These are phyloP conservation scores for Trichonephila clavata DNA, from an alignment of 1,140 invertebrate genomes.

Conservation along the genomic window DNA sequence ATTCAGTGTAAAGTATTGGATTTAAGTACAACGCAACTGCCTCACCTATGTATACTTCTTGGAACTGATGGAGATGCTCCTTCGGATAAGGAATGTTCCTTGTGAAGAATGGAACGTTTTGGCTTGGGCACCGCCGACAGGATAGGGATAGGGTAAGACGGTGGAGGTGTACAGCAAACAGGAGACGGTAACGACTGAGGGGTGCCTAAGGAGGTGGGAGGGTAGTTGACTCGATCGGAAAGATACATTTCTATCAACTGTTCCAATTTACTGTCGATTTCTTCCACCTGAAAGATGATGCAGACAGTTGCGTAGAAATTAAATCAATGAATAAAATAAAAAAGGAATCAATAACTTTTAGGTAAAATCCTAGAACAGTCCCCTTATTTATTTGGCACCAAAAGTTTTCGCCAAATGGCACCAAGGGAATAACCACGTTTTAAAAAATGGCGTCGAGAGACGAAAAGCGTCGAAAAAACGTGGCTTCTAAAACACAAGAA, in stretches of 20 bases:
- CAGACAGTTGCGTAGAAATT: not conserved
- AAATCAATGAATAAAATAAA: not conserved
- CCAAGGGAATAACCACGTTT: too few relatives aligned
- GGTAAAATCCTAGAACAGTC: too few relatives aligned
- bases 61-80: slow-evolving; percentile 80
- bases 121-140: slow-evolving; percentile 69
- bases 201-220: slow-evolving; percentile 37
- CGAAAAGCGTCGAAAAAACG: too few relatives aligned
- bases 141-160: slow-evolving; percentile 78
- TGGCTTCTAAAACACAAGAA: too few relatives aligned
- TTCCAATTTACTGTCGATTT: slow-evolving; percentile 95
- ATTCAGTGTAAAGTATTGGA: too few relatives aligned
- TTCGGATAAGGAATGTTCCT: slow-evolving; percentile 61
- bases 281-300: slow-evolving; percentile 88
- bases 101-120: slow-evolving; percentile 68
- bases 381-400: too few relatives aligned
- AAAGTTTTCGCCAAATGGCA: too few relatives aligned
- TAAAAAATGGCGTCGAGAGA: too few relatives aligned
- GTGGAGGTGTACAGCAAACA: slow-evolving; percentile 76
- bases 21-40: not conserved
- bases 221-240: slow-evolving; percentile 85
- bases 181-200: slow-evolving; percentile 65
- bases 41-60: slow-evolving; percentile 84
- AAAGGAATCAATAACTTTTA: not conserved
- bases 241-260: slow-evolving; percentile 95